A percentile compares a stretch with the other conserved stretches of the same genome.
phyloP scores from a whole-genome alignment of 1,140 invertebrate genomes.

The Notospermus geniculatus region DNA sequence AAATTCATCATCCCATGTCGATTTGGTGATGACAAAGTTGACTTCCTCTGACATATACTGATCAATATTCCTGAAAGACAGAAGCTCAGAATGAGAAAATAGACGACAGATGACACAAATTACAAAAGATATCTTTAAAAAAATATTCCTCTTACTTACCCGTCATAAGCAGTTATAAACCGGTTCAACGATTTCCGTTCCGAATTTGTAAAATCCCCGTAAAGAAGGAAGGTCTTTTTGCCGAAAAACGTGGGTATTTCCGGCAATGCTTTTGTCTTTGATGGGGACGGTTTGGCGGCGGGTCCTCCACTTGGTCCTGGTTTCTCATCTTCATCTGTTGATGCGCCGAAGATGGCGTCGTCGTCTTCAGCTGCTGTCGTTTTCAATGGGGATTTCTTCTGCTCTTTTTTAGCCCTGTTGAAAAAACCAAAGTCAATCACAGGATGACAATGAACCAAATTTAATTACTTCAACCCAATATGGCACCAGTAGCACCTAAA shows the following conservation, averaged over 20 bases:
- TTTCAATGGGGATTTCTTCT: background rate
- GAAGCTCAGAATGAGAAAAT: too few species aligned
- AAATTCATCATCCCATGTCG: slow-evolving; percentile 56
- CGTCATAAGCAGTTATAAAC: slow-evolving; percentile 52
- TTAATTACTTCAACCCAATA: too few species aligned
- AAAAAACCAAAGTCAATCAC: too few species aligned
- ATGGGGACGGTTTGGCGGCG: slow-evolving; percentile 5
- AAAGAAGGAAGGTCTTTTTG: slow-evolving; percentile 52
- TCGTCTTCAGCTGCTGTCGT: background rate
- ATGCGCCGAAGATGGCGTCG: slow-evolving; percentile 28
- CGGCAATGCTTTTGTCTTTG: slow-evolving; percentile 35
- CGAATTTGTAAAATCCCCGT: slow-evolving; percentile 41
- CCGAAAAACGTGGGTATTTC: slow-evolving; percentile 52
- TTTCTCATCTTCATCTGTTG: slow-evolving; percentile 44
- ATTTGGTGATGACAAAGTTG: slow-evolving; percentile 48
- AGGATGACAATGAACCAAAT: too few species aligned
- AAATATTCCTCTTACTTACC: too few species aligned
- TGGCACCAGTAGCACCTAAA: too few species aligned
- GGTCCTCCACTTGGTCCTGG: background rate
- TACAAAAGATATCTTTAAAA: too few species aligned
- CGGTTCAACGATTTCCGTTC: slow-evolving; percentile 38
- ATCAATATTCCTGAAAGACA: slow-evolving; percentile 43
- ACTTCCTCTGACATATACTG: slow-evolving; percentile 54
- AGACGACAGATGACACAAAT: too few species aligned
- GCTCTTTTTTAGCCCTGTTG: background rate